These are phyloP conservation scores for Coptotermes formosanus DNA, from an alignment of 1,140 invertebrate species.

Conservation along the genomic window DNA sequence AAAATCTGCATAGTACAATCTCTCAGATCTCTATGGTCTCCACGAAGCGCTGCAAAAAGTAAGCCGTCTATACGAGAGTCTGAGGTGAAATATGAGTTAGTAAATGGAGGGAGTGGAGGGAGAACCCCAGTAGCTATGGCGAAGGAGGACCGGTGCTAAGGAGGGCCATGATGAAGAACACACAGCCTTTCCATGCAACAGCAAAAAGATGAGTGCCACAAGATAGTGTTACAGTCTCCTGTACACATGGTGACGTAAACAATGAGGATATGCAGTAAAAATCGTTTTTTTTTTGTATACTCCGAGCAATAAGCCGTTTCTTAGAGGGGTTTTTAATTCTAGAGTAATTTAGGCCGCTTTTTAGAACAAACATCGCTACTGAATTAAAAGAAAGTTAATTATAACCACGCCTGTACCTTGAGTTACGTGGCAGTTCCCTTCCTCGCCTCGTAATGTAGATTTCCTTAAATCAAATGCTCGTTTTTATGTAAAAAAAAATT, in stretches of 20 bases:
- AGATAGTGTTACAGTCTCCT: constrained; percentile 7
- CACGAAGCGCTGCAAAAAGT: neutral
- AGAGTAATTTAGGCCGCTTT: too few relatives aligned
- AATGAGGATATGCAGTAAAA: neutral
- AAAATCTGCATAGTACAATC: neutral
- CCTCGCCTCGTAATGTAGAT: too few relatives aligned
- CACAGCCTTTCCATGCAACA: neutral
- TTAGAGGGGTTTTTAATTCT: too few relatives aligned
- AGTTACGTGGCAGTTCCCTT: too few relatives aligned
- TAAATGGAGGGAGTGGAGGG: neutral
- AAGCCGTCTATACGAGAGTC: neutral
- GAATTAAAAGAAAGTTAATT: too few relatives aligned
- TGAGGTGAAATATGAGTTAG: constrained; percentile 1
- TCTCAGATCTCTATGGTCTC: neutral
- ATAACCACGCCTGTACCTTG: too few relatives aligned
- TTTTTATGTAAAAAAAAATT: too few relatives aligned
- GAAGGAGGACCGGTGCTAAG: constrained; percentile 1
- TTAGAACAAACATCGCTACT: too few relatives aligned
- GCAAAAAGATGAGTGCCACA: neutral
- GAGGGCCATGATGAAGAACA: constrained; percentile 3
- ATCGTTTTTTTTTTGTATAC: neutral
- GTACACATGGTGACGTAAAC: neutral
- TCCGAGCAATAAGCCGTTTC: neutral
- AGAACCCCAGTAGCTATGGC: neutral
- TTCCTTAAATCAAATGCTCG: too few relatives aligned